A percentile compares a stretch with the other conserved stretches of the same genome.
phyloP scores from a whole-genome alignment of 2,113 vertebrate genomes.

The Alethe castanea region DNA sequence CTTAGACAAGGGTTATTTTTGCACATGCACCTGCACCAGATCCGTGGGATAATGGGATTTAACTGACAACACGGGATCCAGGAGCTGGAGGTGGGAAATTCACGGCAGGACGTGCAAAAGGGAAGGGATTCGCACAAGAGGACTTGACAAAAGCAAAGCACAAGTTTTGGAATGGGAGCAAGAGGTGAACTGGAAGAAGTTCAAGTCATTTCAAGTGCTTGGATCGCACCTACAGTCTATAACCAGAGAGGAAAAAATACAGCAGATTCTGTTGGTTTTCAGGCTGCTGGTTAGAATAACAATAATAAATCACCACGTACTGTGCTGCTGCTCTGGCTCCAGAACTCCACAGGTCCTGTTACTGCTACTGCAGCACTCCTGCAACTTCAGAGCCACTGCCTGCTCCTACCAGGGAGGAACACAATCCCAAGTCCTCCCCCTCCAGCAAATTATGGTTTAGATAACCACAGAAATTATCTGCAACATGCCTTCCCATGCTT shows the following conservation, averaged over 20 bases:
- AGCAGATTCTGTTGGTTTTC: background rate
- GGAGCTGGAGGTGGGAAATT: background rate
- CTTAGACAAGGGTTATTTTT: background rate
- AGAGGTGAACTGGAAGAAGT: background rate
- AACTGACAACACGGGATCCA: rapidly evolving
- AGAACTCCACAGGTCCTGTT: background rate
- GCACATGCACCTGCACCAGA: background rate
- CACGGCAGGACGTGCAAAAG: rapidly evolving
- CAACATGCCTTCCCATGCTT: background rate
- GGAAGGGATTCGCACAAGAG: rapidly evolving
- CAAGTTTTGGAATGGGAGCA: background rate
- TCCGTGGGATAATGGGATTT: rapidly evolving
- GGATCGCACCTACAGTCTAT: background rate
- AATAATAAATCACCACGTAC: background rate
- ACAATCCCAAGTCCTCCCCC: background rate
- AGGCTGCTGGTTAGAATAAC: background rate
- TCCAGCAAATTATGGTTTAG: background rate
- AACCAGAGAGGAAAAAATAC: background rate
- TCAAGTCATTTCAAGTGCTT: background rate
- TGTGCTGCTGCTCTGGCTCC: background rate
- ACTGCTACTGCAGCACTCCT: background rate
- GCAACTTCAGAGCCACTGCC: background rate
- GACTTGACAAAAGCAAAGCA: background rate
- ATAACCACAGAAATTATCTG: background rate
- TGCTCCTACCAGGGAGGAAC: rapidly evolving